Evolutionary conservation across 2,888 invertebrate genomes (phyloP).

Genomic region (Metellina segmentata): DNA sequence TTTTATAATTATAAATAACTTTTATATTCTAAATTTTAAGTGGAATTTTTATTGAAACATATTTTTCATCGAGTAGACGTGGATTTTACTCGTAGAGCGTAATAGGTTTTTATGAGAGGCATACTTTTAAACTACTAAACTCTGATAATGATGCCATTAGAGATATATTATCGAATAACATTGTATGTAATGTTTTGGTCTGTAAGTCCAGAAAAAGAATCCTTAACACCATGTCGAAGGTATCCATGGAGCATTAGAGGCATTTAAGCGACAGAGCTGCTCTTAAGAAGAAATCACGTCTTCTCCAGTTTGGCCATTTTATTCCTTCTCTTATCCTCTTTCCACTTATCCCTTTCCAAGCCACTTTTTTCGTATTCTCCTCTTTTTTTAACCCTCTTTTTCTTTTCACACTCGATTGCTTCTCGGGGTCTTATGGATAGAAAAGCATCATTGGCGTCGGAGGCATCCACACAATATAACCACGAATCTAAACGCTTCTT

Average conservation of each 20-base stretch:
- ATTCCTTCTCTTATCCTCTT: constrained; percentile 6
- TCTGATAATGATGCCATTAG: too few species aligned
- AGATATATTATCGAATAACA: too few species aligned
- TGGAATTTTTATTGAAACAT: too few species aligned
- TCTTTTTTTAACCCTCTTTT: background rate
- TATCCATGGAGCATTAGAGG: background rate
- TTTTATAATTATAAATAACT: too few species aligned
- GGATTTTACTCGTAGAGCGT: too few species aligned
- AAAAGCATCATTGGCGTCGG: constrained; percentile 19
- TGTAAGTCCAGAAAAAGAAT: background rate
- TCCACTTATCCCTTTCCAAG: background rate
- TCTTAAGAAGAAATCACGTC: constrained; percentile 46
- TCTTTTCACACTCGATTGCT: constrained; percentile 67
- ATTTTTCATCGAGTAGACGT: too few species aligned
- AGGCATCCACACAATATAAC: constrained; percentile 50
- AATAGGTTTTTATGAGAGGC: too few species aligned
- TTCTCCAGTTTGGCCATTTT: constrained; percentile 65
- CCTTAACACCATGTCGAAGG: background rate
- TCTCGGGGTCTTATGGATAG: constrained; percentile 43
- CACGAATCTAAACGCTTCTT: constrained; percentile 52
- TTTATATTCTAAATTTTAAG: too few species aligned
- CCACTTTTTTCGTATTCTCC: constrained; percentile 12
- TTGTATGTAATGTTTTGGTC: too few species aligned
- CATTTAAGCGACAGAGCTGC: constrained; percentile 56
- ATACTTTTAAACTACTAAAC: too few species aligned